Evolutionary conservation across 2,888 invertebrate species (phyloP), one percentile per base, ranked within the genome.

Genomic region (Caenorhabditis sulstoni): DNA sequence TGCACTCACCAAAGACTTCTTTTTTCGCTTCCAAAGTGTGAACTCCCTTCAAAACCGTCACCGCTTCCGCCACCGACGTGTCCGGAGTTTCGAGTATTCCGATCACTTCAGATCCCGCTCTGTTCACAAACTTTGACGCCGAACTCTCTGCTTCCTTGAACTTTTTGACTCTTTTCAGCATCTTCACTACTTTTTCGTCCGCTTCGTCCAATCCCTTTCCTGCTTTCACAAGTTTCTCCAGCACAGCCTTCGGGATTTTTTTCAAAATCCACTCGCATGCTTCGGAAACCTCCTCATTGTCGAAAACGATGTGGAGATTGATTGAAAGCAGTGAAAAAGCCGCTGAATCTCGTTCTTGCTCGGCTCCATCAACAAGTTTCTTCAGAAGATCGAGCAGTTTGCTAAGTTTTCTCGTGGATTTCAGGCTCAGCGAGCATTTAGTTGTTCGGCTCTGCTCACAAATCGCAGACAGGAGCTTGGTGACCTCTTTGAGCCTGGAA

Each of bases 1-100:
- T 37, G 29, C n/a, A 9, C 45, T 37, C 1, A 73, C 71, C 75
- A 18, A 76, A 68, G 3, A 76, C 49, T 20, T 61, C 75, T 12
- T 62, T 55, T 22, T 62, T 76, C 9, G 37, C 37, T 37, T 62
- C 75, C 0, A 16, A 7, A 23, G 22, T 57, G 23, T 68, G 75
- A 37, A 76, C 75, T 9, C 50, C 57, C 49, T 68, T 41, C 8
- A 76, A 35, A 0, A 68, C 23, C 9, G 8, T 16, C 8, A 67
- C 41, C 8, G 49, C 55, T n/a, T 76, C 62, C 1, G 20, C 45
- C 4, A 62, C 41, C 0, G 73, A 18, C 8, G 52, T 12, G 11
- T 50, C 49, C 3, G 52, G 11, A 9, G 29, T 20, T 22, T 57
- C 58, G 5, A 73, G n/a, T 14, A 37, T 14, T 22, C 64, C 73